Conservation (phyloP, 2,113 vertebrate species). For the Paramisgurnus dabryanus region DNA sequence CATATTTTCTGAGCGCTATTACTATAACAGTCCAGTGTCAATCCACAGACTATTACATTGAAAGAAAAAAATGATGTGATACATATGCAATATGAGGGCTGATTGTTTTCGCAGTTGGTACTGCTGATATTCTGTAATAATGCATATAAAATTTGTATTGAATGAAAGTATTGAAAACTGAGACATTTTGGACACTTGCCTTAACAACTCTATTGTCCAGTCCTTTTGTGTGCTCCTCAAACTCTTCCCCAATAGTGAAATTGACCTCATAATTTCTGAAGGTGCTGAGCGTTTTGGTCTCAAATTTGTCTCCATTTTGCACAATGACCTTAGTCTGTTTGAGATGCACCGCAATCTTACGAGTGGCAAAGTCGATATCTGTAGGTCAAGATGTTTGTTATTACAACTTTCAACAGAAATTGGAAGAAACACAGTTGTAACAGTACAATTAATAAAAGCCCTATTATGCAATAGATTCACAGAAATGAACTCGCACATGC, state of each 20-base stretch:
- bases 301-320: constrained; percentile 88
- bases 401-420: not conserved
- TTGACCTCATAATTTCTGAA: constrained; percentile 92
- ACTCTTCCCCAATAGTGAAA: constrained; percentile 87
- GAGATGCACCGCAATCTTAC: constrained; percentile 87
- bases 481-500: not conserved
- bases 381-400: constrained; percentile 1
- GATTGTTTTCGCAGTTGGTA: no score
- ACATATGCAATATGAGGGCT: no score
- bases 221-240: constrained; percentile 89
- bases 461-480: constrained; percentile 14
- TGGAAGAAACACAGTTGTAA: no score
- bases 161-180: no score
- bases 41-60: no score
- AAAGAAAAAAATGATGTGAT: no score
- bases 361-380: constrained; percentile 96
- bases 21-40: no score
- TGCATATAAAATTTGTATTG: no score
- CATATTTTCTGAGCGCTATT: no score
- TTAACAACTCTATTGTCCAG: constrained; percentile 84
- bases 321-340: constrained; percentile 87
- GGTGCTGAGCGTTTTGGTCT: constrained; percentile 89
- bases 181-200: constrained; percentile 66
- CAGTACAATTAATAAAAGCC: not conserved
- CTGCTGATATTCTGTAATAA: not conserved